phyloP scores from a whole-genome alignment of 2,113 vertebrate species.

The Colossoma macropomum region DNA sequence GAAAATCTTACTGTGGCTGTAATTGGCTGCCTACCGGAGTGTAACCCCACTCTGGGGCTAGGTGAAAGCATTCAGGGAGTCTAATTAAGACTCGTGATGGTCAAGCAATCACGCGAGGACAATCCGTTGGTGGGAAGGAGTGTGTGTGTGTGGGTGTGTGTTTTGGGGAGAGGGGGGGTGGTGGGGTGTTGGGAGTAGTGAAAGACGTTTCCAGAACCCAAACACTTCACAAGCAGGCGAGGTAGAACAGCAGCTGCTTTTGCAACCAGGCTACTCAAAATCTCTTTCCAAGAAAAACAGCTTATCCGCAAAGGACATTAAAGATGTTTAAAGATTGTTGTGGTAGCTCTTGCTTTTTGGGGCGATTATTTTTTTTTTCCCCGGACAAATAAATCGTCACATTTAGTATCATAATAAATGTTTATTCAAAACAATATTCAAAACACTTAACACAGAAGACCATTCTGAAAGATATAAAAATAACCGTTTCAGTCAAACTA shows the following conservation, averaged over 20 bases:
- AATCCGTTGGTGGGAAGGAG: slow-evolving; percentile 39
- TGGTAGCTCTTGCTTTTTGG: background rate
- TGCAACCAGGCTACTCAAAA: background rate
- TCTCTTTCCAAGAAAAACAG: background rate
- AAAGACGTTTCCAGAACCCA: slow-evolving; percentile 29
- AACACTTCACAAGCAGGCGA: slow-evolving; percentile 25
- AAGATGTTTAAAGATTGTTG: background rate
- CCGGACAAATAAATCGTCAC: slow-evolving; percentile 1
- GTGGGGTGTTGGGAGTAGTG: background rate
- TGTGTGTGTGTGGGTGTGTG: background rate
- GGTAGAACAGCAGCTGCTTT: background rate
- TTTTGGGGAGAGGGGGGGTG: background rate
- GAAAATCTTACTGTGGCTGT: background rate
- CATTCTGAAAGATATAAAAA: slow-evolving; percentile 45
- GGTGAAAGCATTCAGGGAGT: background rate
- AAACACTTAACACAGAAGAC: background rate
- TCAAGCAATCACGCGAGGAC: slow-evolving; percentile 9
- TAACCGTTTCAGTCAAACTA: slow-evolving; percentile 34
- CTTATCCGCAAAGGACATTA: background rate
- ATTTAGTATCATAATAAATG: slow-evolving; percentile 24
- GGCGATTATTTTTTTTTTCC: background rate
- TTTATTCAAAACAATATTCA: slow-evolving; percentile 55
- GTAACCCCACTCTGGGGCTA: background rate
- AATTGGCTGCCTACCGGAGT: background rate
- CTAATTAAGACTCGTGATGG: slow-evolving; percentile 33